Evolutionary conservation across 2,113 vertebrate genomes (phyloP).

Genomic region (Paramormyrops kingsleyae): DNA sequence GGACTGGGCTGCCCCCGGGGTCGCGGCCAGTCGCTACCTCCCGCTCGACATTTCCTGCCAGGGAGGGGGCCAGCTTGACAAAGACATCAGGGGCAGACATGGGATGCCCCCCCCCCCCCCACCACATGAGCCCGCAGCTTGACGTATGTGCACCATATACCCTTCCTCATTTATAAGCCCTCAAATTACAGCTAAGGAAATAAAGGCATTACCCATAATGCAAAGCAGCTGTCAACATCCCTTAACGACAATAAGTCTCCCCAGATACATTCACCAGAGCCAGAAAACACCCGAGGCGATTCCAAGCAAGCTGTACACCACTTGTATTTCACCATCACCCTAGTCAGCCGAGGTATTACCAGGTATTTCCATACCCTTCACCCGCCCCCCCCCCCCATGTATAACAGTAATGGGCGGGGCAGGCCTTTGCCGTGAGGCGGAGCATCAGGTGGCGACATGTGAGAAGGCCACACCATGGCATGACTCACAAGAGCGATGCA

Average conservation of each 20-base stretch:
- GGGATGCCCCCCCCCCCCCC: background rate
- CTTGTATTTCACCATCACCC: background rate
- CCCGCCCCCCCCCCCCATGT: background rate
- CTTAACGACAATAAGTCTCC: background rate
- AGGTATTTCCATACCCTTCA: background rate
- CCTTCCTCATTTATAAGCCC: background rate
- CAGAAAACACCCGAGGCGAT: background rate
- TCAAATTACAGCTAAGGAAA: background rate
- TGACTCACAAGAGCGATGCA: background rate
- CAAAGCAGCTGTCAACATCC: background rate
- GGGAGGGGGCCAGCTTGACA: background rate
- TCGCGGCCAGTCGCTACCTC: background rate
- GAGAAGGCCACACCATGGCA: background rate
- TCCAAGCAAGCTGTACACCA: background rate
- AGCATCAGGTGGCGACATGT: background rate
- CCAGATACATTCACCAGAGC: background rate
- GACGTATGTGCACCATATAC: background rate
- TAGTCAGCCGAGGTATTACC: background rate
- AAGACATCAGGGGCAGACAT: conserved; percentile 5
- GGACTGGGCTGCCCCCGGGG: background rate
- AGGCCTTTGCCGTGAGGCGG: background rate
- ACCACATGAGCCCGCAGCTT: background rate
- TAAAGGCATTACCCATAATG: background rate
- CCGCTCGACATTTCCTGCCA: conserved; percentile 17
- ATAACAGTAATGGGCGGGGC: background rate